phyloP scores from a whole-genome alignment of 2,113 vertebrate species.

The Gymnorhina tibicen region DNA sequence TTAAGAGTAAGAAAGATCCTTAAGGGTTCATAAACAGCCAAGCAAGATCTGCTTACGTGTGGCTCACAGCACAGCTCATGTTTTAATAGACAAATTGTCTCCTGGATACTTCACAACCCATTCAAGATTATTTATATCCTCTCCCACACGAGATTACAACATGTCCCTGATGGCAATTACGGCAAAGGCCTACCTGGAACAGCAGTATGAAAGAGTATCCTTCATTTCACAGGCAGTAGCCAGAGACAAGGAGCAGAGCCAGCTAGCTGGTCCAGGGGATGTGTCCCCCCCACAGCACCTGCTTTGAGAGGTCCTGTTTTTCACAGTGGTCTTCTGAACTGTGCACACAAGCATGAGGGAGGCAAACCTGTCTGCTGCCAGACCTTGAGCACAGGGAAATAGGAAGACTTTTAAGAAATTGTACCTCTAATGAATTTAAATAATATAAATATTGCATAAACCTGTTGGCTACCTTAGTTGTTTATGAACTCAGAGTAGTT shows the following conservation, averaged over 20 bases:
- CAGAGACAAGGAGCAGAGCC: neutral
- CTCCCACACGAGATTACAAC: neutral
- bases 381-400: neutral
- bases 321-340: neutral
- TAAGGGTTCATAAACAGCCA: neutral
- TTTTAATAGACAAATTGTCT: neutral
- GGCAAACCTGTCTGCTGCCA: neutral
- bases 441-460: slow-evolving; percentile 6
- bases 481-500: neutral
- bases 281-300: neutral
- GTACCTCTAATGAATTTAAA: neutral
- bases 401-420: neutral
- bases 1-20: neutral
- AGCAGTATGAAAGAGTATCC: neutral
- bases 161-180: neutral
- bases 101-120: neutral
- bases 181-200: neutral
- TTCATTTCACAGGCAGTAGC: neutral
- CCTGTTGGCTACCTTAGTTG: neutral
- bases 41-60: neutral
- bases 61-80: neutral
- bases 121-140: slow-evolving; percentile 21
- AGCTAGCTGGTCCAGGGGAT: neutral
- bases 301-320: neutral
- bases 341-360: neutral